Percentiles rank a stretch among this genome's conserved stretches.
phyloP scores from a whole-genome alignment of 2,113 vertebrate genomes.

The Bucco capensis region DNA sequence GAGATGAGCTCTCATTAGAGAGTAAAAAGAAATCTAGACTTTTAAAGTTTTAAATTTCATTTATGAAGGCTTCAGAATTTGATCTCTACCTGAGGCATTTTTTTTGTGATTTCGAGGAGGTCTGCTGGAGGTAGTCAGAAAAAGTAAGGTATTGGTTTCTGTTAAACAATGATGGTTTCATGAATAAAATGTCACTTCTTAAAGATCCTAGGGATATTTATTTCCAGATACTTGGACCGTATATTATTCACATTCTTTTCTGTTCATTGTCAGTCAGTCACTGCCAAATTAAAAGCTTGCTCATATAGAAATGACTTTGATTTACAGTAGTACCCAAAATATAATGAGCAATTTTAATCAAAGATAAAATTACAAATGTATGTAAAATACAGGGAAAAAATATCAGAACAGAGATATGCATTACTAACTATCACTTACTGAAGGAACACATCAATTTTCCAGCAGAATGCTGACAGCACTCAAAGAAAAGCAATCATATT shows the following conservation, averaged over 20 bases:
- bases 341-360: not conserved
- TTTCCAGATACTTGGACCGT: not conserved
- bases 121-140: not conserved
- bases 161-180: not conserved
- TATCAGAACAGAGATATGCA: not conserved
- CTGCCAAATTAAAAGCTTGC: not conserved
- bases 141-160: not conserved
- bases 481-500: not conserved
- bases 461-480: not conserved
- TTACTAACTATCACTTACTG: not conserved
- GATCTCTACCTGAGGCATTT: not conserved
- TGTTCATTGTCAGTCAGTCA: not conserved
- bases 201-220: not conserved
- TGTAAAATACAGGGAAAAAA: not conserved
- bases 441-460: not conserved
- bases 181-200: not conserved
- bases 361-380: not conserved
- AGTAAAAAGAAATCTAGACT: constrained; percentile 42
- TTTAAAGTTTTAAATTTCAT: constrained; percentile 26
- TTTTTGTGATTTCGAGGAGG: not conserved
- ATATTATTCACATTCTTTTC: too few species aligned
- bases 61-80: constrained; percentile 1
- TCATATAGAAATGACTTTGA: not conserved
- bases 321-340: not conserved
- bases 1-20: constrained; percentile 35